Evolutionary conservation across 2,888 invertebrate species (phyloP), one percentile per base, ranked within the genome.

Genomic region (Agrypnus murinus): DNA sequence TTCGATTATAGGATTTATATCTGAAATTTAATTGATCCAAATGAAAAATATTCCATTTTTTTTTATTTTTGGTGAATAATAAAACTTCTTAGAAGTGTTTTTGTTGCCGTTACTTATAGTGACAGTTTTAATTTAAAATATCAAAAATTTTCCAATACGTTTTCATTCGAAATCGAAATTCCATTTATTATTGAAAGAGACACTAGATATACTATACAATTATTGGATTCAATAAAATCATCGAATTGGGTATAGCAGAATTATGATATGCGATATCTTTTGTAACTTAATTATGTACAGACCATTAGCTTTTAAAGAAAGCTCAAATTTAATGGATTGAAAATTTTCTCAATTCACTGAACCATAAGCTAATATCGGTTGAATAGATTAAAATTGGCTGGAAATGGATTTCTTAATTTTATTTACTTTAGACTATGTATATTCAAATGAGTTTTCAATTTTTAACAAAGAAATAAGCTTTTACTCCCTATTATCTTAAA

Each of bases 311-410:
- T 31, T 53, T 17, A 36, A 38, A n/a, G 17, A 38, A 50, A 15
- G 50, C 12, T 19, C 17, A 17, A 53, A 53, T 40, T 14, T 64
- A 64, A 64, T 64, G 53, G 63, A 64, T 53, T 38, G 53, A 64
- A 50, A 64, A 64, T 53, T 64, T 53, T 53, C 53, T 2, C 25
- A 14, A 64, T 40, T 53, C 63, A 40, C 19, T 53, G 53, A 64
- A 25, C 31, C 48, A 25, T 36, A 14, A 38, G 14, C 50, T 64
- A 48, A 53, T 40, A 25, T 38, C 31, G 6, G 31, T 40, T 59
- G 25, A 64, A 64, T 64, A 14, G 25, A 15, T 15, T 15, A 32
- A 48, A 64, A 50, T 25, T 53, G 40, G 10, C 12, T 4, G 12
- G 31, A 50, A 50, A 17, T 31, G 25, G 12, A 34, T 17, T 12